Conservation (phyloP, 2,113 vertebrate species). For the Gadus macrocephalus region DNA sequence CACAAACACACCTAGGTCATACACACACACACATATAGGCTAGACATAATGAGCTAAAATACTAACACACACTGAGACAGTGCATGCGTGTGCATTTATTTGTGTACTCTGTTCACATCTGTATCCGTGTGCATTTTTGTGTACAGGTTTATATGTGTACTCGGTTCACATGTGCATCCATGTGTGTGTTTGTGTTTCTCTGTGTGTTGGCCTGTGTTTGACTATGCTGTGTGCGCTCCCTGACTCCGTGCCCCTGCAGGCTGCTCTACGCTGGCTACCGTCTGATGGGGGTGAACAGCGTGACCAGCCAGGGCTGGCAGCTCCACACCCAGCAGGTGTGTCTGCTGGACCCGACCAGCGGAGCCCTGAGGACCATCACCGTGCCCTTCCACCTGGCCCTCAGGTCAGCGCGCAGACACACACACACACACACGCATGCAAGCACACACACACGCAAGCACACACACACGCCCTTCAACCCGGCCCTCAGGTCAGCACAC, state of each 20-base stretch:
- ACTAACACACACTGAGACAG: not conserved
- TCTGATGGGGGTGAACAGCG: slow-evolving; percentile 97
- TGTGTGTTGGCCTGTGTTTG: slow-evolving; percentile 1
- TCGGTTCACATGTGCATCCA: too few relatives aligned
- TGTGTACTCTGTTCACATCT: not conserved
- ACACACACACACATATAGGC: too few relatives aligned
- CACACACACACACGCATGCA: slow-evolving; percentile 2
- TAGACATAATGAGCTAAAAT: not conserved
- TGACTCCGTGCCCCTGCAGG: slow-evolving; percentile 54
- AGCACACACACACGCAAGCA: too few relatives aligned
- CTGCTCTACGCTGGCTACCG: slow-evolving; percentile 93
- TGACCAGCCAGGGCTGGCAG: slow-evolving; percentile 95
- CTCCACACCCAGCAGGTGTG: slow-evolving; percentile 95
- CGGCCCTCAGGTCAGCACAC: slow-evolving; percentile 70
- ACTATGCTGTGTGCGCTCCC: slow-evolving; percentile 5
- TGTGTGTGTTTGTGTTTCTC: not conserved
- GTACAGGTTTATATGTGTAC: not conserved
- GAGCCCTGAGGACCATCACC: slow-evolving; percentile 82
- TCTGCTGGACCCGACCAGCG: slow-evolving; percentile 86
- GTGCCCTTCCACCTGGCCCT: slow-evolving; percentile 95
- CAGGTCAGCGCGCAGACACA: slow-evolving; percentile 72
- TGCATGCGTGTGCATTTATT: not conserved
- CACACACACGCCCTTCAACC: slow-evolving; percentile 79
- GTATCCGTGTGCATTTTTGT: not conserved
- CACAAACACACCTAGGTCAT: too few relatives aligned